Base-by-base conservation (phyloP, 2,797 vertebrate species). In the Sparidentex hasta region DNA sequence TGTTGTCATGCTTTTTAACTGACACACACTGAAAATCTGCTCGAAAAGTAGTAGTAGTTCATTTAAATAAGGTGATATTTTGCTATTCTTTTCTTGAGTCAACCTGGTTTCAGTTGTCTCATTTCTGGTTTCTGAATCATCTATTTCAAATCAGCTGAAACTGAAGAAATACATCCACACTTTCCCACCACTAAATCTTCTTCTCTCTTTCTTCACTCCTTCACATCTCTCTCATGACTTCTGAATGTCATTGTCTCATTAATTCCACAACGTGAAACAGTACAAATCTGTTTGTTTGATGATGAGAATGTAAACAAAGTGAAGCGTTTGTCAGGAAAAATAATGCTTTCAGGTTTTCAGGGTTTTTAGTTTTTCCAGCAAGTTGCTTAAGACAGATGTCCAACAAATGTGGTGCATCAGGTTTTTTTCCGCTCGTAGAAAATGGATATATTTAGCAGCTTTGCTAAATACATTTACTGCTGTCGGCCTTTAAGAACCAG, bases 361-460 rank as follows among this genome's bases (percentile, higher is more conserved):
- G 23, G 2, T 38, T 75, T 65, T 59, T 18, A 18, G 16, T 62
- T 67, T 73, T 78, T 65, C 38, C 46, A 25, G 12, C 41, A 44
- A 57, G 74, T 48, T 12, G 12, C 80, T 76, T 59, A 16, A 6
- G 58, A 70, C 75, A 82, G 58, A 82, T 82, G 81, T 83, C 61
- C n/a, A 67, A 74, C 74, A 62, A 74, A 71, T 73, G 76, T 68
- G 47, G 20, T 41, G 0, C 0, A 23, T 51, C 50, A 2, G 21
- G 14, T 18, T 46, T 38, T 43, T 33, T 62, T 41, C 25, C 55
- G 27, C 46, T 48, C 13, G 59, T 29, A 3, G 16, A 3, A 38
- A 62, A 56, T 65, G 54, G 25, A 69, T 38, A 14, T 38, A 48
- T 44, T 74, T 61, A 68, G 16, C 12, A 56, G 48, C 29, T 52